Base-by-base conservation (phyloP, 92 coral and sea anemone genomes). In the Palythoa grandis region DNA sequence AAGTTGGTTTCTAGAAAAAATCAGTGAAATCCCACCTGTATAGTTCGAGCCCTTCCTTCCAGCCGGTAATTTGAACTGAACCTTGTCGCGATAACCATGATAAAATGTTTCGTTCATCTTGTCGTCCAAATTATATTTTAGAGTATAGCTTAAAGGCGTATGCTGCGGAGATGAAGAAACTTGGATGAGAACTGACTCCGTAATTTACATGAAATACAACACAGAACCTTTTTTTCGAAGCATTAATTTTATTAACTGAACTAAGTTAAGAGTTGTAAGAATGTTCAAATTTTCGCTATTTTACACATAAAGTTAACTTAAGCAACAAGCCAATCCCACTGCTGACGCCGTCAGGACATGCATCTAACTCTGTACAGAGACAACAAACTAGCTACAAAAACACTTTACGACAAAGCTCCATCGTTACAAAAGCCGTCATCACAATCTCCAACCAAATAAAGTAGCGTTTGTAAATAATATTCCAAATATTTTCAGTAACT, bases 91-190 rank as follows among this genome's bases (percentile, higher is more conserved):
- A 52, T 14, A 80, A 19, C 85, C 85, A 17, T 80, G 74, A 52
- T 80, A 80, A 1, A 80, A 80, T 5, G 85, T 67, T 70, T 80
- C 74, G 7, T 66, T 23, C 5, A 80, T 53, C 82, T 76, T 16
- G 16, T 24, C 85, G 38, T 66, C 85, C 37, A 80, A 23, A 17
- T 43, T 80, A 39, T 66, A 66, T 19, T 80, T 80, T 39, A 80
- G 74, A 67, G 58, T 20, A 52, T 80, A 80, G 63, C 85, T 80
- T 52, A 80, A 39, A 4, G 85, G 85, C 15, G n/a, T 80, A 23
- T 66, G 25, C 85, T 80, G 74, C 25, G 0, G 47, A 24, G 19
- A 23, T 22, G 40, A 76, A 5, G 14, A 54, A 17, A 54, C 25
- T 17, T 37, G 19, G 61, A 9, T 56, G 19, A 12, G 61, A 56